Conservation (phyloP, 2,113 vertebrate genomes). For the Scophthalmus maximus region DNA sequence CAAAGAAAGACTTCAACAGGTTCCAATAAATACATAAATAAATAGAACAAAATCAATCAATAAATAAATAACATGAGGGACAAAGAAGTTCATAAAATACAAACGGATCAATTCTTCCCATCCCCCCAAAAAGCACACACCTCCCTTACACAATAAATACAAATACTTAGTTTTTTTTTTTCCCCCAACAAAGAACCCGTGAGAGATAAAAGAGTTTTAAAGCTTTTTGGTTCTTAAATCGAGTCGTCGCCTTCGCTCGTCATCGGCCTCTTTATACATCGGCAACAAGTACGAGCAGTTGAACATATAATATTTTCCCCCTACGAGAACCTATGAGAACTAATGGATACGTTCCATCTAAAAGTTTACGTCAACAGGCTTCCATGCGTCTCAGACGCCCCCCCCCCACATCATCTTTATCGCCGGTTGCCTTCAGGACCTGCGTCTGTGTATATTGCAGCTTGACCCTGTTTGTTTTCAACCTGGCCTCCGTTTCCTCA, state of each 20-base stretch:
- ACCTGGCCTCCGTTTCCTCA: conserved; percentile 9
- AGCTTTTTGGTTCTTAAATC: conserved; percentile 91
- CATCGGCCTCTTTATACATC: conserved; percentile 75
- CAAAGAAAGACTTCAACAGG: conserved; percentile 79
- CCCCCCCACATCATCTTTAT: conserved; percentile 39
- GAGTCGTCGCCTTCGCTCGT: conserved; percentile 77
- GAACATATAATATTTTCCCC: conserved; percentile 73
- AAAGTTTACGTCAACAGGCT: conserved; percentile 67
- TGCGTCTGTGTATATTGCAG: conserved; percentile 28
- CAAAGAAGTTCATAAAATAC: conserved; percentile 74
- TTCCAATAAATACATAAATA: conserved; percentile 84
- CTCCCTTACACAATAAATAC: conserved; percentile 81
- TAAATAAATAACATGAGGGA: conserved; percentile 77
- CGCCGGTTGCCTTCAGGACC: conserved; percentile 46
- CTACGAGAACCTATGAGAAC: conserved; percentile 82
- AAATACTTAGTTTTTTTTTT: conserved; percentile 69
- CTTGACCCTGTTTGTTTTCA: conserved; percentile 22
- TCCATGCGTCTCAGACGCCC: conserved; percentile 21
- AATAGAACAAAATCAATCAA: conserved; percentile 64
- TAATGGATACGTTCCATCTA: conserved; percentile 83
- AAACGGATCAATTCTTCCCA: conserved; percentile 58
- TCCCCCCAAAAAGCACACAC: conserved; percentile 64
- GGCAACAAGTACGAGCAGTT: conserved; percentile 76
- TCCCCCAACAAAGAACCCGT: conserved; percentile 73
- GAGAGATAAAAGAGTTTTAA: conserved; percentile 84